Evolutionary conservation across 2,113 vertebrate genomes (phyloP), one percentile per base, ranked within the genome.

Genomic region (Elanoides forficatus): DNA sequence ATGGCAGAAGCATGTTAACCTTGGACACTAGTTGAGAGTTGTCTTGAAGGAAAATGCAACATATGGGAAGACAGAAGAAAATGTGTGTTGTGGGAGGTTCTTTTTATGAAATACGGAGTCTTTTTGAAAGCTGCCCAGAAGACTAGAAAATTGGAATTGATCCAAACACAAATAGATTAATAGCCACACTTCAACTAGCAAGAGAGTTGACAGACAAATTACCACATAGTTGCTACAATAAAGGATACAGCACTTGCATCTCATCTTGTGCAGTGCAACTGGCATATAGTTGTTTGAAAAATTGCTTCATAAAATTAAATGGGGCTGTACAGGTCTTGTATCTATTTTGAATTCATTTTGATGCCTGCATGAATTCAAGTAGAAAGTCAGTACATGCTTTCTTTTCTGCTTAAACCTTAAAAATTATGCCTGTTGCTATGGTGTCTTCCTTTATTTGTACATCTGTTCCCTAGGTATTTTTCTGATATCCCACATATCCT

Each of bases 11-110:
- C 30, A 20, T 89, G 40, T 79, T 94, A 87, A 71, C 58, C 38
- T 90, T 95, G 70, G 52, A n/a, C 59, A 83, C 43, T 91, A 78
- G 75, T 87, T 42, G 36, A 81, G 55, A 86, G 21, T 59, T 85
- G 21, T 95, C 60, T 56, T 94, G 83, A 78, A 93, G 38, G 55
- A 92, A 93, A 92, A 93, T 56, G 43, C 23, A 93, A 45, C 95
- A 95, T 94, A 95, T 66, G 86, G 96, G 48, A 95, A 89, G 62
- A 75, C 48, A 89, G 83, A 90, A 93, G 66, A 92, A 93, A 97
- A 58, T 89, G 23, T 95, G 84, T 82, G 62, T 80, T 95, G 91
- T 94, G 58, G 91, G 88, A 95, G 70, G 89, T 86, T 91, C 95
- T 95, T 95, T 95, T 95, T 94, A 81, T 88, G 84, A 95, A 97